Conservation (phyloP, 2,888 invertebrate genomes). For the Coenonympha arcania region DNA sequence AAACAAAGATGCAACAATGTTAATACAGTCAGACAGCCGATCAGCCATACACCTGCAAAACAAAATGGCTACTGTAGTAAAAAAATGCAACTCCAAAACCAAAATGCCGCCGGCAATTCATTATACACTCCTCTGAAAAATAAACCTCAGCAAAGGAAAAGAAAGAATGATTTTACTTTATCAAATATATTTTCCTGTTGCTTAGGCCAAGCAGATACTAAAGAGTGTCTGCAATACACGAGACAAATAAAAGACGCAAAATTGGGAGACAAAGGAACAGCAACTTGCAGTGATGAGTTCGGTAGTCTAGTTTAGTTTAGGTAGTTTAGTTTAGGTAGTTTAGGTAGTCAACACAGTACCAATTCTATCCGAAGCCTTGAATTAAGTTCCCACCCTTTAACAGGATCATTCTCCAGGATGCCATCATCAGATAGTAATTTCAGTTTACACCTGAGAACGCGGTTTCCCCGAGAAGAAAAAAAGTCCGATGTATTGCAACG, state of each 20-base stretch:
- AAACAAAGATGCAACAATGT: neutral
- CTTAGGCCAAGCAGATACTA: slow-evolving; percentile 30
- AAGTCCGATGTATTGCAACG: slow-evolving; percentile 31
- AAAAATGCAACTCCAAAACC: neutral
- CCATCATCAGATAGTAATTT: slow-evolving; percentile 34
- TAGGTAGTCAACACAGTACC: slow-evolving; percentile 41
- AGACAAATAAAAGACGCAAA: neutral
- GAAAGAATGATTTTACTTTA: slow-evolving; percentile 4
- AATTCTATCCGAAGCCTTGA: slow-evolving; percentile 45
- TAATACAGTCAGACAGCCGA: neutral
- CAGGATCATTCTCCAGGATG: slow-evolving; percentile 33
- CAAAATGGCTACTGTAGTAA: neutral
- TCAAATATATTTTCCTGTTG: slow-evolving; percentile 33
- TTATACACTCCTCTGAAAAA: neutral
- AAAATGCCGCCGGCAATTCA: neutral
- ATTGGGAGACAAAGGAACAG: neutral
- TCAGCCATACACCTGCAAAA: neutral
- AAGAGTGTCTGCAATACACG: slow-evolving; percentile 19
- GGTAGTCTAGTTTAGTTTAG: no score
- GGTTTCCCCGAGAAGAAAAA: slow-evolving; percentile 29
- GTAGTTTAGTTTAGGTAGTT: no score
- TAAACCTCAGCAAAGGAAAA: neutral
- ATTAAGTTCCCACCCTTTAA: slow-evolving; percentile 41
- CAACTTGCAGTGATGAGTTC: slow-evolving; percentile 30
- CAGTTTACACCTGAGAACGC: slow-evolving; percentile 30